Base-by-base conservation (phyloP, 2,888 invertebrate genomes). In the Fragum whitleyi region DNA sequence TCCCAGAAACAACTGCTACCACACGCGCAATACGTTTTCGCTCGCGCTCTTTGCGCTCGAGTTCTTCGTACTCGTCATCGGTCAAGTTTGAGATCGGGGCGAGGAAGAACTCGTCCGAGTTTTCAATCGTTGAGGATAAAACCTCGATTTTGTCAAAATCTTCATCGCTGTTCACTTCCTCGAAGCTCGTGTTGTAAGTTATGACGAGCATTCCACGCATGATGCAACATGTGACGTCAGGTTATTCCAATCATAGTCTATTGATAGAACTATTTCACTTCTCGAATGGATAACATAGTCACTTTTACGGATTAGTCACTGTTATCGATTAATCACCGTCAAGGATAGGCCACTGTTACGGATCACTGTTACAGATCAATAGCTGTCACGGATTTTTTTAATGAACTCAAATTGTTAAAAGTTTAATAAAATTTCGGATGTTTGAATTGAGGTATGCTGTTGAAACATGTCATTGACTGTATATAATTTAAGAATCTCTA, bases 1-100 rank as follows among this genome's bases (percentile, higher is more conserved):
- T 95, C 92, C 97, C 97, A 82, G 98, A 98, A 59, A 98, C 97
- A 90, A 97, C 96, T 94, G 97, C 97, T 94, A 98, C 97, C 71
- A 97, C 97, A 96, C 97, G 85, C 21, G 89, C 91, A 39, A 90
- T 88, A 9, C 89, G 86, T 72, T 87, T 90, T 62, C 90, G 73
- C 36, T 90, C 85, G 14, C 67, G 74, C 61, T 85, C 85, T 51
- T 83, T 83, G 14, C 77, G 76, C 57, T 81, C 77, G 23, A 76
- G 65, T 0, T 72, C 62, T 21, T 72, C 74, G 32, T 69, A 47
- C 61, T 85, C 85, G 36, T 74, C 55, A 62, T 81, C 85, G 7
- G 73, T 79, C 19, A 81, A 71, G 39, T 74, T 72, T 3, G 74
- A 61, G 9, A 85, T 74, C 2, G 85, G 83, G 2, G 83, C 85